A percentile compares a stretch with the other conserved stretches of the same genome.
phyloP scores from a whole-genome alignment of 2,888 invertebrate genomes.

The Antheraea yamamai region DNA sequence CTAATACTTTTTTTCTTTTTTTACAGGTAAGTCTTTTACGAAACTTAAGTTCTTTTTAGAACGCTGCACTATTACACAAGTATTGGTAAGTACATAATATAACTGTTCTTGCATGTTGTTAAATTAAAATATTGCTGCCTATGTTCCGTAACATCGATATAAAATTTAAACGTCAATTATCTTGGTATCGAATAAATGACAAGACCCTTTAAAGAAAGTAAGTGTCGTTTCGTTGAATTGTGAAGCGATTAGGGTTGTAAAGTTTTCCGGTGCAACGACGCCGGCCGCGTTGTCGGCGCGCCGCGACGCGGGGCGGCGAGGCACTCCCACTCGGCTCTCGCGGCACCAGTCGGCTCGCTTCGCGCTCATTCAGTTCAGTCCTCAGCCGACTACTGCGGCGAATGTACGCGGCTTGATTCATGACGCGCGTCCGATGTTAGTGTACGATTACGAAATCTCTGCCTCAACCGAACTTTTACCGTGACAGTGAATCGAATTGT shows the following conservation, averaged over 20 bases:
- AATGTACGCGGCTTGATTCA: slow-evolving; percentile 62
- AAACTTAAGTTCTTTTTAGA: slow-evolving; percentile 25
- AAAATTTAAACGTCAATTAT: not conserved
- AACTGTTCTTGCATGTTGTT: slow-evolving; percentile 13
- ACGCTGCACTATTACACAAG: not conserved
- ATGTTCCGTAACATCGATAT: not conserved
- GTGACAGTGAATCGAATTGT: slow-evolving; percentile 74
- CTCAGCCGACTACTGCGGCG: slow-evolving; percentile 74
- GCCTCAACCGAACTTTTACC: slow-evolving; percentile 68
- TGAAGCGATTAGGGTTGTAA: slow-evolving; percentile 74
- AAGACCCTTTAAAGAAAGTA: slow-evolving; percentile 59
- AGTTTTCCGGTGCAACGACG: slow-evolving; percentile 77
- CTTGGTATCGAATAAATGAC: not conserved
- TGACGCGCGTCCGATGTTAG: slow-evolving; percentile 74
- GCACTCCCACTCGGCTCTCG: slow-evolving; percentile 70
- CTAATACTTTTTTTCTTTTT: not conserved
- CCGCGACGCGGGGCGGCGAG: slow-evolving; percentile 60
- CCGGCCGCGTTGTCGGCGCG: slow-evolving; percentile 72
- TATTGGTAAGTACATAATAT: slow-evolving; percentile 25
- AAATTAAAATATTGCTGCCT: not conserved
- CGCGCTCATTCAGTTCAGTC: slow-evolving; percentile 77
- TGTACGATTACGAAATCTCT: slow-evolving; percentile 79
- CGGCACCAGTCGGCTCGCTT: slow-evolving; percentile 60
- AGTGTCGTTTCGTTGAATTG: slow-evolving; percentile 68
- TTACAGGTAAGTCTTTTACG: slow-evolving; percentile 47